Percentiles rank a stretch among this genome's conserved stretches.
Evolutionary conservation across 2,797 vertebrate species (phyloP).

Genomic region (Neoniphon sammara): DNA sequence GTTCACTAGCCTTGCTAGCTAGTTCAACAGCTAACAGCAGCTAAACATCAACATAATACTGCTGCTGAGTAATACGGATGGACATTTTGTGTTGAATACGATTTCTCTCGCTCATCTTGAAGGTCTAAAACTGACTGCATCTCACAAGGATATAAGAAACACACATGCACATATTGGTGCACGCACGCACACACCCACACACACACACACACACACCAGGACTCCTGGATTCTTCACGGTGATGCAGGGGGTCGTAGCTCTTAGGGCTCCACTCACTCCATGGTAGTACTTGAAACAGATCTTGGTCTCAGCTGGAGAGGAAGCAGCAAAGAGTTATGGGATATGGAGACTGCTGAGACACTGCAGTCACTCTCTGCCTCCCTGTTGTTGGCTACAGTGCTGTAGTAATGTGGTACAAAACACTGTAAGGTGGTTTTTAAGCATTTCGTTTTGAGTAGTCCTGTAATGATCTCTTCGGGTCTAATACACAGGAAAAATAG

Average conservation of each 20-base stretch:
- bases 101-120: background rate
- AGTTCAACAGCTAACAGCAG: too few species aligned
- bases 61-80: too few species aligned
- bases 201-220: constrained; percentile 83
- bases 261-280: constrained; percentile 93
- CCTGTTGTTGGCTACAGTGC: constrained; percentile 1
- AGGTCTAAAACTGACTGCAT: background rate
- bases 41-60: too few species aligned
- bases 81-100: too few species aligned
- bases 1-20: too few species aligned
- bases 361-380: constrained; percentile 1
- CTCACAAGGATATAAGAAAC: background rate
- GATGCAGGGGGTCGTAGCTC: constrained; percentile 97
- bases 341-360: constrained; percentile 56
- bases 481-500: background rate
- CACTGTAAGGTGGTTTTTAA: background rate
- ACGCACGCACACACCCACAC: constrained; percentile 15
- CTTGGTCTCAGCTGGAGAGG: constrained; percentile 92
- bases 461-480: background rate
- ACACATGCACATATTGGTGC: background rate
- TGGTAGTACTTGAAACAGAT: constrained; percentile 99
- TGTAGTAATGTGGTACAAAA: background rate
- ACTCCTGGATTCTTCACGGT: constrained; percentile 95
- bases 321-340: constrained; percentile 30
- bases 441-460: background rate